These are phyloP conservation scores for Ectobius pallidus DNA, from an alignment of 2,888 invertebrate species.

Conservation along the genomic window DNA sequence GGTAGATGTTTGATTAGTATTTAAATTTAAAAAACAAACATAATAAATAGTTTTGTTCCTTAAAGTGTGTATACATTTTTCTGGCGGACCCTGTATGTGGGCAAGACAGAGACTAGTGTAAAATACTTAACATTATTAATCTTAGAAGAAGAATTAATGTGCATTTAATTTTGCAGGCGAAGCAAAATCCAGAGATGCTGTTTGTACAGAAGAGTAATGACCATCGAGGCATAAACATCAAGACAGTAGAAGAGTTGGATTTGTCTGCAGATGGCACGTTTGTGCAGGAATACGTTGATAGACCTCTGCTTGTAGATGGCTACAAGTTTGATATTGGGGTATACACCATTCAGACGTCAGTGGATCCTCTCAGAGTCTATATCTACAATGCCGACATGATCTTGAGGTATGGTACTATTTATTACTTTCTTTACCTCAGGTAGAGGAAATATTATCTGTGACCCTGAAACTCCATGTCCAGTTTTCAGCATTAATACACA, in stretches of 20 bases:
- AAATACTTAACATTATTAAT: no score
- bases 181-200: conserved; percentile 67
- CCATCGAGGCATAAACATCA: conserved; percentile 85
- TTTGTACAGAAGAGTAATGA: conserved; percentile 94
- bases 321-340: conserved; percentile 97
- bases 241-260: conserved; percentile 72
- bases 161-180: conserved; percentile 56
- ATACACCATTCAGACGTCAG: conserved; percentile 88
- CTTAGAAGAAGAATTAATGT: no score
- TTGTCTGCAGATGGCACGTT: conserved; percentile 75
- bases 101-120: no score
- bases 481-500: no score
- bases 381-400: conserved; percentile 88
- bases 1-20: no score
- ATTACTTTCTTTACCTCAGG: background rate
- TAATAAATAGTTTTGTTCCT: no score
- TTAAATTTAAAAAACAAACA: no score
- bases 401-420: conserved; percentile 67
- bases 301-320: conserved; percentile 88
- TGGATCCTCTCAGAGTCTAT: conserved; percentile 88
- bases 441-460: background rate
- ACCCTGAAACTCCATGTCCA: no score
- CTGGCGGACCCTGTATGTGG: no score
- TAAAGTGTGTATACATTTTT: no score
- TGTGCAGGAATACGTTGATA: conserved; percentile 88